Evolutionary conservation across 92 coral and sea anemone genomes (phyloP).

Genomic region (Metridium senile): DNA sequence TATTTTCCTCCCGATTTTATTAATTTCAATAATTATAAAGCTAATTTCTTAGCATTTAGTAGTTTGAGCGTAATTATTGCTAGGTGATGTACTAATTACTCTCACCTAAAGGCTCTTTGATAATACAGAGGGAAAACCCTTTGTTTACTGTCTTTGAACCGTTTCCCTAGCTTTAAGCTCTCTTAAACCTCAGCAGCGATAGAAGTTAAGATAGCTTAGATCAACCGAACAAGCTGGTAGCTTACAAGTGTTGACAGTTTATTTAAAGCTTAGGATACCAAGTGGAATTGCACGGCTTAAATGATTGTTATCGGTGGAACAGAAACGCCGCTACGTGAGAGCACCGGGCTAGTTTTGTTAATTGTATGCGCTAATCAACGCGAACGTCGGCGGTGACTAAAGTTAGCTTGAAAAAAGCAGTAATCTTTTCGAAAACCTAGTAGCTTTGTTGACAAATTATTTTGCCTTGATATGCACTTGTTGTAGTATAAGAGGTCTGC

Average conservation of each 20-base stretch:
- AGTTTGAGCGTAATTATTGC: not conserved
- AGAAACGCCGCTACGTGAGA: not conserved
- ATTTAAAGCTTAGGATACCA: not conserved
- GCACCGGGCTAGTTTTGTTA: too few relatives aligned
- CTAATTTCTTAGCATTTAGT: not conserved
- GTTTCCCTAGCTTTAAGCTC: not conserved
- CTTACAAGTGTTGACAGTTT: conserved; percentile 1
- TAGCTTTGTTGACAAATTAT: too few relatives aligned
- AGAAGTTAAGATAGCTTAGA: not conserved
- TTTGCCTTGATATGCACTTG: too few relatives aligned
- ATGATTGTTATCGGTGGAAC: not conserved
- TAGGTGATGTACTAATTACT: not conserved
- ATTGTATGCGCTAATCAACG: too few relatives aligned
- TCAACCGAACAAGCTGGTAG: not conserved
- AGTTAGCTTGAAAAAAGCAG: too few relatives aligned
- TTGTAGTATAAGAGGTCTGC: too few relatives aligned
- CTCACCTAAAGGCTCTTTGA: not conserved
- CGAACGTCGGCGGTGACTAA: too few relatives aligned
- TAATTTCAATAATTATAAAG: not conserved
- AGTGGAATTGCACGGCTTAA: not conserved
- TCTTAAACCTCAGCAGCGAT: not conserved
- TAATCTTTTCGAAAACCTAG: too few relatives aligned
- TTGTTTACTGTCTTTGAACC: not conserved
- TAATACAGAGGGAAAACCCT: not conserved
- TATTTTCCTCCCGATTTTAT: not conserved